These are phyloP conservation scores for Capitulum mitella DNA, from an alignment of 2,888 invertebrate genomes.

Conservation along the genomic window DNA sequence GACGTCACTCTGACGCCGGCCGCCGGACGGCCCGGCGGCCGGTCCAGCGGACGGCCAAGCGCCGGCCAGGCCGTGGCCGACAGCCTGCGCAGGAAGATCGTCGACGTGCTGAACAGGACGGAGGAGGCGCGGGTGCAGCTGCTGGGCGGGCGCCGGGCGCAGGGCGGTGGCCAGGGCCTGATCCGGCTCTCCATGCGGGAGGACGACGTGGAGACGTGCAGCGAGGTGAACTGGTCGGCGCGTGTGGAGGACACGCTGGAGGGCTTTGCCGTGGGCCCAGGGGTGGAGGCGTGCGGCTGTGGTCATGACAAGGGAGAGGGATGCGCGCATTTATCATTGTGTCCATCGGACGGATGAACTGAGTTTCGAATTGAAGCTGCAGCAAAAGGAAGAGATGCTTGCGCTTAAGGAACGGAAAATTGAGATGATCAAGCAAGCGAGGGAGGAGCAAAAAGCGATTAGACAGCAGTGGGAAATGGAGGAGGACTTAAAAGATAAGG, in stretches of 20 bases:
- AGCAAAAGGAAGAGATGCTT: not conserved
- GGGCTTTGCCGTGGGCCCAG: too few relatives aligned
- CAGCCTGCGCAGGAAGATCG: slow-evolving; percentile 4
- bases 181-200: too few relatives aligned
- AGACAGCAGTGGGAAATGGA: not conserved
- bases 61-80: not conserved
- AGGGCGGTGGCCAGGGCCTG: too few relatives aligned
- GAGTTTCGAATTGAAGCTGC: not conserved
- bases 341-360: too few relatives aligned
- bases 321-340: too few relatives aligned
- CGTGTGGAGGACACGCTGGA: too few relatives aligned
- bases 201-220: too few relatives aligned
- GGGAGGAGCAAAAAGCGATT: not conserved
- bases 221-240: too few relatives aligned
- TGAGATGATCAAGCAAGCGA: not conserved
- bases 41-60: not conserved
- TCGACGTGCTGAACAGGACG: slow-evolving; percentile 5
- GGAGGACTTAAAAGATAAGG: not conserved
- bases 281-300: too few relatives aligned
- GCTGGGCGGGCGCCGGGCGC: too few relatives aligned
- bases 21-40: not conserved
- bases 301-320: too few relatives aligned
- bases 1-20: not conserved
- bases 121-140: not conserved
- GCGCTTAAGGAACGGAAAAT: not conserved